A percentile compares a stretch with the other conserved stretches of the same genome.
These are phyloP conservation scores for Drosophila busckii DNA, from an alignment of 1,140 invertebrate species.

Conservation along the genomic window DNA sequence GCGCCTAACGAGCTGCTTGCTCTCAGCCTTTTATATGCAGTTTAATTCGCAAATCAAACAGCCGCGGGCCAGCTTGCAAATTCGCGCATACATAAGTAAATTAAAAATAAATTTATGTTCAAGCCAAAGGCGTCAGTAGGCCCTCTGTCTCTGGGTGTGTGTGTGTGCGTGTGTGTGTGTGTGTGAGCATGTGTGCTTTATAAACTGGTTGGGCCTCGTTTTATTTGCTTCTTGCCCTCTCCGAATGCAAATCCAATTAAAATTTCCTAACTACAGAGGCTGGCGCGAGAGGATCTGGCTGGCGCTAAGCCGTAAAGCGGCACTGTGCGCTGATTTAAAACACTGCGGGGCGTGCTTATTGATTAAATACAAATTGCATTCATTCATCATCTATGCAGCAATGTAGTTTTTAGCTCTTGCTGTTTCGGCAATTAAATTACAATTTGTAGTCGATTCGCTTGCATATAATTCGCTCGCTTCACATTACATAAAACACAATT, in stretches of 20 bases:
- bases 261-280: slow-evolving; percentile 37
- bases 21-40: slow-evolving; percentile 29
- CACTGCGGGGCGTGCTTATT: slow-evolving; percentile 74
- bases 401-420: slow-evolving; percentile 23
- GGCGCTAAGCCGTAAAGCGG: slow-evolving; percentile 74
- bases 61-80: slow-evolving; percentile 58
- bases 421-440: slow-evolving; percentile 63
- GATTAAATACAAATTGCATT: slow-evolving; percentile 76
- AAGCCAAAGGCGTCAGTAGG: slow-evolving; percentile 30
- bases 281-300: slow-evolving; percentile 22
- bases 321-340: slow-evolving; percentile 74
- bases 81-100: slow-evolving; percentile 75
- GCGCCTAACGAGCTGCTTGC: slow-evolving; percentile 46
- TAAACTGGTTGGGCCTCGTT: slow-evolving; percentile 40
- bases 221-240: slow-evolving; percentile 13
- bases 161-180: slow-evolving; percentile 3
- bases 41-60: slow-evolving; percentile 77
- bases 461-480: slow-evolving; percentile 18
- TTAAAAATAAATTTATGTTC: slow-evolving; percentile 76
- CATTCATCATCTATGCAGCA: slow-evolving; percentile 58
- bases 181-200: too few relatives aligned
- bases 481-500: slow-evolving; percentile 32
- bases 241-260: slow-evolving; percentile 75
- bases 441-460: slow-evolving; percentile 43
- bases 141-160: background rate